Evolutionary conservation across 2,113 vertebrate genomes (phyloP).

Genomic region (Neolamprologus toae): DNA sequence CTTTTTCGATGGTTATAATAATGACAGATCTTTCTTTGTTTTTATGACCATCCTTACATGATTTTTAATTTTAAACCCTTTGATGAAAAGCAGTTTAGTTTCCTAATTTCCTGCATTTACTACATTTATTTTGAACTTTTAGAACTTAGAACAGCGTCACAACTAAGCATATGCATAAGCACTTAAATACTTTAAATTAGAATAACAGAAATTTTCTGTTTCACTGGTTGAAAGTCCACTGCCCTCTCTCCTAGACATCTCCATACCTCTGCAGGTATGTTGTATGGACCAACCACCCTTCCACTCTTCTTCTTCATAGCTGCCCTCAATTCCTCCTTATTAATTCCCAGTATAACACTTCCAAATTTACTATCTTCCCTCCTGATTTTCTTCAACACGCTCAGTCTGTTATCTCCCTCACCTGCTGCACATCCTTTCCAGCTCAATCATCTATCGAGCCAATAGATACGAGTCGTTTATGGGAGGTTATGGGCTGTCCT

Average conservation of each 20-base stretch:
- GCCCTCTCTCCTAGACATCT: neutral
- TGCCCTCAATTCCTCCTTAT: neutral
- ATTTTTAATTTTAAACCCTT: neutral
- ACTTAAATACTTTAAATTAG: neutral
- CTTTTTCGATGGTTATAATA: neutral
- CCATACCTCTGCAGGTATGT: neutral
- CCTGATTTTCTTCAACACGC: neutral
- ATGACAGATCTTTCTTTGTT: neutral
- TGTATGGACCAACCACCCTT: neutral
- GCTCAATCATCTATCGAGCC: neutral
- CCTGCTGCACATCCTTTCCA: neutral
- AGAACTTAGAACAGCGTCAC: rapidly evolving
- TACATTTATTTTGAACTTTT: neutral
- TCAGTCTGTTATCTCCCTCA: neutral
- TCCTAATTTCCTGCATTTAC: neutral
- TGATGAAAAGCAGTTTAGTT: rapidly evolving
- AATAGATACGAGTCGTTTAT: neutral
- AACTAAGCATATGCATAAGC: neutral
- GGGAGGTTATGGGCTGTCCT: neutral
- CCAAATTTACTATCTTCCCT: neutral
- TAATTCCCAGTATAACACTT: neutral
- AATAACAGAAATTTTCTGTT: neutral
- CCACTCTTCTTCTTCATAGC: rapidly evolving
- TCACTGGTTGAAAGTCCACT: too few species aligned
- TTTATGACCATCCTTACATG: neutral